phyloP scores from a whole-genome alignment of 1,140 invertebrate species.

The Ceratitis capitata region DNA sequence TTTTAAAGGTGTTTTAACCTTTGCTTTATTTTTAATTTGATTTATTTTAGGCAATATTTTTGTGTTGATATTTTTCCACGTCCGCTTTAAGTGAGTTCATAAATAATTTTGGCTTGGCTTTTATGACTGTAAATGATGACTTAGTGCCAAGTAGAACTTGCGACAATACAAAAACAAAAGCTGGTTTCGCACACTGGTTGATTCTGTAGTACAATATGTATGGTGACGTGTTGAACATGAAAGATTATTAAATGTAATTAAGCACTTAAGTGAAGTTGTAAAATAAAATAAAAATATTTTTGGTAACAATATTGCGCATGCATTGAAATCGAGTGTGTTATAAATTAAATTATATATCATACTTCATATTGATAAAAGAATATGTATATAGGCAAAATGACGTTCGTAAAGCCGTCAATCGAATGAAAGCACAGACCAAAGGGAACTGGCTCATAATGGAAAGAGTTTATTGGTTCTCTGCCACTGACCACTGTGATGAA shows the following conservation, averaged over 20 bases:
- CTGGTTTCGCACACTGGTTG: neutral
- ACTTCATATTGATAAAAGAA: neutral
- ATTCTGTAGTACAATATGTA: too few species aligned
- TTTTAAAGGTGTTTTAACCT: constrained; percentile 18
- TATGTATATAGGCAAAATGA: too few species aligned
- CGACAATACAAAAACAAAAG: neutral
- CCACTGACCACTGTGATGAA: too few species aligned
- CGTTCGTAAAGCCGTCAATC: too few species aligned
- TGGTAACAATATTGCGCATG: neutral
- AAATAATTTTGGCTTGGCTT: constrained; percentile 20
- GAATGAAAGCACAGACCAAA: too few species aligned
- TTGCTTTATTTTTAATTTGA: constrained; percentile 8
- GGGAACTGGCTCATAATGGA: too few species aligned
- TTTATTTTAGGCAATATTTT: constrained; percentile 3
- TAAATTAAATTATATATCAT: neutral
- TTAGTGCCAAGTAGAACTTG: neutral
- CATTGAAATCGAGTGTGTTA: neutral
- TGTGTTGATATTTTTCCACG: neutral
- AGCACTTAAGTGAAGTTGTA: neutral
- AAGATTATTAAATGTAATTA: neutral
- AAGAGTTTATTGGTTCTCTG: too few species aligned
- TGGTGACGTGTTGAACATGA: neutral
- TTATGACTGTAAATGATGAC: constrained; percentile 19
- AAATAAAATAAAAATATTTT: constrained; percentile 5
- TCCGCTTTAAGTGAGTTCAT: neutral